Evolutionary conservation across 2,797 vertebrate genomes (phyloP), one percentile per base, ranked within the genome.

Genomic region (Ptychadena robeensis): DNA sequence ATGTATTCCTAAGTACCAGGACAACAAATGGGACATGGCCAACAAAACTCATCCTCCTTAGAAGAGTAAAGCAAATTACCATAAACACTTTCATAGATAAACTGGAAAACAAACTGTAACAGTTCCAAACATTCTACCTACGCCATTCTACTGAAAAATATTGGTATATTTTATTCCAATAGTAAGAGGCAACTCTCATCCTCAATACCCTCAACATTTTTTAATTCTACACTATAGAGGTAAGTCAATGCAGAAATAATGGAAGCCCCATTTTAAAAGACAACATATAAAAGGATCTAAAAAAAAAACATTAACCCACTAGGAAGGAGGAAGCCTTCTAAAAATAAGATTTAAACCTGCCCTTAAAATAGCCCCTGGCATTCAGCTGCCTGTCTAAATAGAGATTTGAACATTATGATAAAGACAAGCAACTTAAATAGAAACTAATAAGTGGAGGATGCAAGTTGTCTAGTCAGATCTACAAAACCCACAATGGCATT

Each of bases 121-220:
- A 44, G 14, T 4, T 44, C 14, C 40, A 44, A 44, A 44, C 18
- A 18, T 15, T 44, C 14, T 44, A 44, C 40, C 40, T 44, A 15
- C 12, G 11, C 12, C 40, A 44, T 44, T 11, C 40, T 18, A 15
- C 40, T 44, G 18, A 44, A 44, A 44, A 12, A 44, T 9, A 18
- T 53, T 53, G 44, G 3, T 18, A 22, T 22, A 61, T 3, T 61
- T 27, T 61, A 27, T 25, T 28, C 15, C 10, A 25, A 61, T 27
- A 27, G 1, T 12, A 44, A 69, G 22, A 77, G 67, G 32, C n/a
- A 57, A 65, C 68, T 22, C 57, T 76, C 38, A 27, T 59, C 66
- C 27, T 31, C 73, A 71, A 77, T 82, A 73, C 81, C 73, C 73
- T 82, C 9, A 28, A 40, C 9, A 70, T 77, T 70, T 69, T 59